These are phyloP conservation scores for Invenusta paracnida DNA, from an alignment of 2,888 invertebrate species.

Conservation along the genomic window DNA sequence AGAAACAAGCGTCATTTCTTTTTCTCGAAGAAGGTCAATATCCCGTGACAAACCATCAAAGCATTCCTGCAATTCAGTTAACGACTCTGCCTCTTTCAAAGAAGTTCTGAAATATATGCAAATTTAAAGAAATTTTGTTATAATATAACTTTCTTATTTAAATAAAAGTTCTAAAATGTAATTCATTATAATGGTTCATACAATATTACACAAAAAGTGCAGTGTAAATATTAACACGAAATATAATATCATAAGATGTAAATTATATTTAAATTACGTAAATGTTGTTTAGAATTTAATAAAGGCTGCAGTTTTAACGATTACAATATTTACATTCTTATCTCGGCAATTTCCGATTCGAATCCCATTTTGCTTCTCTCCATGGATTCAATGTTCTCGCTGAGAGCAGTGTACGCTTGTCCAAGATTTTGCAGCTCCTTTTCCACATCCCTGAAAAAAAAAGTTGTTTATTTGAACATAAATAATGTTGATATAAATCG, in stretches of 20 bases:
- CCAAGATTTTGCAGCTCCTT: background rate
- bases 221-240: too few species aligned
- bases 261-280: background rate
- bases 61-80: background rate
- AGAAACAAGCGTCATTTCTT: constrained; percentile 18
- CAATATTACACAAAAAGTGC: too few species aligned
- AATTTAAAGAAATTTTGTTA: background rate
- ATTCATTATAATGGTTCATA: too few species aligned
- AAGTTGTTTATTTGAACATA: background rate
- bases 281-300: too few species aligned
- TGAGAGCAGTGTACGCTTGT: constrained; percentile 26
- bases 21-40: background rate
- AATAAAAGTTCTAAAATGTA: background rate
- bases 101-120: background rate
- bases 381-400: background rate
- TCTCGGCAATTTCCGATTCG: background rate
- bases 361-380: background rate
- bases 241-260: background rate
- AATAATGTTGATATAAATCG: background rate
- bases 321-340: background rate
- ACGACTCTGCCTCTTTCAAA: background rate
- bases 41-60: constrained; percentile 34
- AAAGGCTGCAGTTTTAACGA: too few species aligned
- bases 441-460: constrained; percentile 6
- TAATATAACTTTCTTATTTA: background rate